Base-by-base conservation (phyloP, 2,888 invertebrate genomes). In the Agrotis segetum region DNA sequence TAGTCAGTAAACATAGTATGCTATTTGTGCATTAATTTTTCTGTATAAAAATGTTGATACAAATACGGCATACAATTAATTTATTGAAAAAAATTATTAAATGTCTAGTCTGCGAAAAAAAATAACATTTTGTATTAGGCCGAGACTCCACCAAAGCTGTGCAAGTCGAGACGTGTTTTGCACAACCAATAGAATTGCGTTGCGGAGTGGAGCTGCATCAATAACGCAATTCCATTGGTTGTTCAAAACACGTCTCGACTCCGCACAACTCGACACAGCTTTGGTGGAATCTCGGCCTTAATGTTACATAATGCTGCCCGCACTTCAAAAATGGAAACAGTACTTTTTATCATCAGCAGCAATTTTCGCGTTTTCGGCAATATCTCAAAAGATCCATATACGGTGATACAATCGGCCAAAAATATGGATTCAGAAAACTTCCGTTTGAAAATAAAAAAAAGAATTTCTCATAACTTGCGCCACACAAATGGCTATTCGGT, bases 401-500 rank as follows among this genome's bases (percentile, higher is more conserved):
- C 7, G 1, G 7, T 21, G 2, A 16, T 7, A 29, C 16, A 1
- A 4, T 6, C 9, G 2, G 14, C 34, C 11, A 49, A 16, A 34
- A 16, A 46, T 14, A 53, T n/a, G 5, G 6, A n/a, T 1, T 17
- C 4, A n/a, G n/a, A 49, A 49, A n/a, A 1, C 11, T 40, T 40
- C 40, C 11, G 40, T 40, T 9, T 1, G 2, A 11, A 40, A 3
- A 14, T 0, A 44, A 44, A 17, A 29, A n/a, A 14, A 11, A 0
- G 2, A 1, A 0, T 64, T 44, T 81, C 78, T 62, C 17, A 62
- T 46, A 24, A 74, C 86, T 90, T 89, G 77, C 29, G 65, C 85
- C 90, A 82, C 76, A 81, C 74, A 68, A 70, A 79, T 79, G 79
- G 79, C 81, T 83, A 78, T 85, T 85, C 87, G 86, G 88, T 90